These are phyloP conservation scores for Oxystoma pomonae DNA, from an alignment of 2,888 invertebrate genomes.

Conservation along the genomic window DNA sequence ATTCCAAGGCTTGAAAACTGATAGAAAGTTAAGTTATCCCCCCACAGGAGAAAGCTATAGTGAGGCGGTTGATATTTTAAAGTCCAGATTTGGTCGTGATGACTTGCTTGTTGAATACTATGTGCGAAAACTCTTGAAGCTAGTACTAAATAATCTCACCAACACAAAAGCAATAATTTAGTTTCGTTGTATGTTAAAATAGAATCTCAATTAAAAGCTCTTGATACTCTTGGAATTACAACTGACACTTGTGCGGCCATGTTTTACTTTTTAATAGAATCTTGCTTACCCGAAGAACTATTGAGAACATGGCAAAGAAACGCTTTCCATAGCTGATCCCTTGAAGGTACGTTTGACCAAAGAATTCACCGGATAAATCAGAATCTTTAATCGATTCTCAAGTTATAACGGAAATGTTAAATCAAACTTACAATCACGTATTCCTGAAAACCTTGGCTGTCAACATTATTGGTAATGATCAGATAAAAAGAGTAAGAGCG, in stretches of 20 bases:
- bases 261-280: neutral
- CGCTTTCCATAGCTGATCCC: neutral
- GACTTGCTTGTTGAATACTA: neutral
- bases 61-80: neutral
- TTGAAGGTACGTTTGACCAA: neutral
- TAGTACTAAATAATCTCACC: neutral
- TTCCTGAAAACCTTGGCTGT: neutral
- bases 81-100: neutral
- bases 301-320: neutral
- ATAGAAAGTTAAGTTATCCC: neutral
- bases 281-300: neutral
- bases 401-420: neutral
- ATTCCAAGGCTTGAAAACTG: neutral
- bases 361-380: too few relatives aligned
- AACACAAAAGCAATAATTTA: neutral
- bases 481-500: neutral
- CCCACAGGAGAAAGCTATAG: neutral
- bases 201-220: neutral
- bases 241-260: neutral
- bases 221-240: neutral
- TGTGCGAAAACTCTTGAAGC: neutral
- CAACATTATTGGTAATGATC: neutral
- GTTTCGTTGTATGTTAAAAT: neutral
- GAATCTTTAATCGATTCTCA: too few relatives aligned
- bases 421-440: neutral